A percentile compares a stretch with the other conserved stretches of the same genome.
Evolutionary conservation across 2,113 vertebrate genomes (phyloP).

Genomic region (Heterotis niloticus): DNA sequence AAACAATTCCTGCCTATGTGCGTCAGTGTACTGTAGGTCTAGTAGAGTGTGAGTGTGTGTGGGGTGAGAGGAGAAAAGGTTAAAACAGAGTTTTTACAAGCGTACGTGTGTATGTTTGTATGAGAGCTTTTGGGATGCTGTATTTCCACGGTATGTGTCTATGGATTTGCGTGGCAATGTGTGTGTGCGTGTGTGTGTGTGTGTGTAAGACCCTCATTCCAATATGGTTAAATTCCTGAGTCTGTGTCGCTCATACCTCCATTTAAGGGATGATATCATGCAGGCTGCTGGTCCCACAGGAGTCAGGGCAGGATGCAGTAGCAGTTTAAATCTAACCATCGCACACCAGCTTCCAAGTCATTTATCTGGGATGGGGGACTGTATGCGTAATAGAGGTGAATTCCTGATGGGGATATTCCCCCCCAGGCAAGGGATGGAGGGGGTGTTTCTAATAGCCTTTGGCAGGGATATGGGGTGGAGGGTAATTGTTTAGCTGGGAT

Average conservation of each 20-base stretch:
- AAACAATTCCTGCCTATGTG: no score
- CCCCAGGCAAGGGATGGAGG: not conserved
- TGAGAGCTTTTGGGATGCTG: no score
- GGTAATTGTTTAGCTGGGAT: not conserved
- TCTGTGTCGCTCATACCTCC: not conserved
- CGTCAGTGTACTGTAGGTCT: no score
- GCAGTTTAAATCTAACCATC: not conserved
- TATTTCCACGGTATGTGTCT: not conserved
- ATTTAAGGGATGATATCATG: not conserved
- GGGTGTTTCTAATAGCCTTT: not conserved
- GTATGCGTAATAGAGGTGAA: not conserved
- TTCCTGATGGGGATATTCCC: not conserved
- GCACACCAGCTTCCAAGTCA: not conserved
- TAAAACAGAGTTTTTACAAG: no score
- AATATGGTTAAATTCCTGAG: not conserved
- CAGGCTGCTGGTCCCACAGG: not conserved
- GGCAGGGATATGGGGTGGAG: not conserved
- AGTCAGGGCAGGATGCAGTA: not conserved
- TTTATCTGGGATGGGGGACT: not conserved
- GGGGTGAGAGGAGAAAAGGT: no score
- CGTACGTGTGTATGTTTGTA: no score
- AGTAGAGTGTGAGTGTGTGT: no score
- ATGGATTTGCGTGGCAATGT: not conserved
- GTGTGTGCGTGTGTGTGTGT: not conserved
- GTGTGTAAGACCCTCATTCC: not conserved